These are phyloP conservation scores for Neuroscelio doddi DNA, from an alignment of 2,888 invertebrate species.

Conservation along the genomic window DNA sequence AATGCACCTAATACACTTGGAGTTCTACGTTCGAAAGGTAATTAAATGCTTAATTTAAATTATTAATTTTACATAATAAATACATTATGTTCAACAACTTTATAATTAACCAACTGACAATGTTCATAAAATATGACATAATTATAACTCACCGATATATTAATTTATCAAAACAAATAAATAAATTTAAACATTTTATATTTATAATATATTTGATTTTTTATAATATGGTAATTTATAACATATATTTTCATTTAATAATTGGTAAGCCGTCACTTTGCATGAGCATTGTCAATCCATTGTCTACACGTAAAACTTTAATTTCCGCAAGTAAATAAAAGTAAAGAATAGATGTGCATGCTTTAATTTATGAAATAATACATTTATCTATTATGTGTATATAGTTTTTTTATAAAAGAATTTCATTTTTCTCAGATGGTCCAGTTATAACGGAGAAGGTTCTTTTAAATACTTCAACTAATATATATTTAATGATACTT, in stretches of 20 bases:
- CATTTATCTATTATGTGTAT: no score
- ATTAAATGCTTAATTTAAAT: conserved; percentile 21
- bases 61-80: not conserved
- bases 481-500: conserved; percentile 56
- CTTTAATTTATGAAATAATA: not conserved
- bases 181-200: no score
- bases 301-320: conserved; percentile 81
- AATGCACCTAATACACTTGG: conserved; percentile 79
- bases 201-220: no score
- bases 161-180: no score
- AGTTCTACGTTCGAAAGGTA: conserved; percentile 83
- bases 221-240: no score
- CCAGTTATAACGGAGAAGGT: conserved; percentile 63
- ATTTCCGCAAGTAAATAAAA: conserved; percentile 75
- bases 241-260: conserved; percentile 69
- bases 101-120: no score
- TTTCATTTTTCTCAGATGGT: conserved; percentile 53
- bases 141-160: no score
- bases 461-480: conserved; percentile 56
- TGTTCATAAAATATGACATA: no score
- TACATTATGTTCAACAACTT: no score
- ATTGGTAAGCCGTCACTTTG: conserved; percentile 75
- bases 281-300: conserved; percentile 72
- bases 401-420: no score
- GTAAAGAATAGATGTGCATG: no score